Percentiles rank a stretch among this genome's conserved stretches.
Evolutionary conservation across 2,113 vertebrate genomes (phyloP).

Genomic region (Cettia cetti): DNA sequence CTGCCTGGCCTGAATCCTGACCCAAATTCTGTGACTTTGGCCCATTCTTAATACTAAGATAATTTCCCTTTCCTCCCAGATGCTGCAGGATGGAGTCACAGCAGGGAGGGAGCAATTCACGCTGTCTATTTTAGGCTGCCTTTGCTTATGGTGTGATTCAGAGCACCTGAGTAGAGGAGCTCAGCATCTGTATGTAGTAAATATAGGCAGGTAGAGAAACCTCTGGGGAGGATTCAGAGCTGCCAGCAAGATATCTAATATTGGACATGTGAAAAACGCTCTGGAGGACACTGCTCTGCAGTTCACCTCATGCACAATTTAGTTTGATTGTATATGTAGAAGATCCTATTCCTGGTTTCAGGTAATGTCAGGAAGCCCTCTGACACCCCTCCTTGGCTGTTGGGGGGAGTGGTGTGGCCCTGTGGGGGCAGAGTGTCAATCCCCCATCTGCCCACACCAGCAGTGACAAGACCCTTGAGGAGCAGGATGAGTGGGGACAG

Average conservation of each 20-base stretch:
- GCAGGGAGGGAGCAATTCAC: conserved; percentile 27
- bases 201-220: conserved; percentile 37
- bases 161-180: neutral
- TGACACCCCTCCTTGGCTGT: neutral
- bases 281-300: neutral
- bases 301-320: conserved; percentile 27
- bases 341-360: neutral
- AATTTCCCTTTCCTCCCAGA: neutral
- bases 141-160: conserved; percentile 35
- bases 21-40: neutral
- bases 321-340: neutral
- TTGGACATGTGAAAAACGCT: conserved; percentile 17
- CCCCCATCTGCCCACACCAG: rapidly evolving
- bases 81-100: conserved; percentile 32
- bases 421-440: neutral
- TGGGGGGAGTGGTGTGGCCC: neutral
- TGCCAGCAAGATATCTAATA: conserved; percentile 19
- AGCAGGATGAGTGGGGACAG: neutral
- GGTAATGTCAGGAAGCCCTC: neutral
- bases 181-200: neutral
- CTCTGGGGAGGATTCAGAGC: neutral
- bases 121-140: conserved; percentile 45
- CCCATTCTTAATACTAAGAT: neutral
- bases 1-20: neutral
- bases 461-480: neutral